Evolutionary conservation across 2,797 vertebrate species (phyloP), one percentile per base, ranked within the genome.

Genomic region (Danionella dracula): DNA sequence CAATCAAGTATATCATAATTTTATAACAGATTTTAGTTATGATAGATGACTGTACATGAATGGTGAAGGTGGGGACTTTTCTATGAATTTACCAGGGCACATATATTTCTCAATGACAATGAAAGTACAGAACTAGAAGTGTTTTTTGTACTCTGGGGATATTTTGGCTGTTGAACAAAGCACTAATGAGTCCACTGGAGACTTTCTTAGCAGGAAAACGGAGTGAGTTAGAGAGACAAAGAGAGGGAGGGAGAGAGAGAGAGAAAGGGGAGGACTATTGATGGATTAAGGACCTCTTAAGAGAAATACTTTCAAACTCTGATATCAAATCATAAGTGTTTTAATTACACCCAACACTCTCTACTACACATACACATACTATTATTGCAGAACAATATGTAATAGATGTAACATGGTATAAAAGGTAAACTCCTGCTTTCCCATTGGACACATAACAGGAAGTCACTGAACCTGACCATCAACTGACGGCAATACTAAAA

Each of bases 161-260:
- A 78, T 80, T 79, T 83, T 76, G 70, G 71, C 72, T 54, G 71
- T 76, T 79, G 81, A 78, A 80, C 72, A 74, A 72, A 78, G 78
- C 73, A 73, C 88, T 92, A 92, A 92, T 91, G 89, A 92, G 90
- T 89, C 84, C 89, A 90, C 87, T 74, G 82, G 88, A 90, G 88
- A 90, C 86, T 77, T 71, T 66, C 74, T 76, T 76, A 79, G 86
- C 83, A 74, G 81, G 85, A 81, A 79, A 82, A 56, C 72, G 63
- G 78, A 75, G 81, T 5, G 81, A 63, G 79, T 75, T 78, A 84
- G 72, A 71, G 78, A 75, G 80, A 11, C 23, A 27, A 77, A 81
- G 76, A 65, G 76, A 87, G 86, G 88, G 83, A 77, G 82, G 84
- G 81, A 63, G 79, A 76, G 79, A 84, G 72, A 71, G 78, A 75